Conservation (phyloP, 2,888 invertebrate species). For the Philhelius pedissequus region DNA sequence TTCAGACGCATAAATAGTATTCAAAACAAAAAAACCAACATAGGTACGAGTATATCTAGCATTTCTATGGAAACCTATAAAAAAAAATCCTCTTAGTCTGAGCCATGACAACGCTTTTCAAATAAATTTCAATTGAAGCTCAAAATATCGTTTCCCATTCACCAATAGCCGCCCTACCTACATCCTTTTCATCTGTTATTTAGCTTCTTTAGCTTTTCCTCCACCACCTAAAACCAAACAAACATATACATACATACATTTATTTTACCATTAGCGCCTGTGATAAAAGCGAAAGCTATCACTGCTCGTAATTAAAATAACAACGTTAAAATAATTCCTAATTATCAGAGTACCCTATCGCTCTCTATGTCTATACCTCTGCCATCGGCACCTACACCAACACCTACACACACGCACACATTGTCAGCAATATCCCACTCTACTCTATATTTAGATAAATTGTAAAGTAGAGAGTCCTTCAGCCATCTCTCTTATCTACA, state of each 20-base stretch:
- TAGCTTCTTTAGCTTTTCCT: not conserved
- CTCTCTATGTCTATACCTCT: not conserved
- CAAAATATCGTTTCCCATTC: slow-evolving; percentile 11
- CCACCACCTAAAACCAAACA: not conserved
- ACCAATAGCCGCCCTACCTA: not conserved
- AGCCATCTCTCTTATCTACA: slow-evolving; percentile 46
- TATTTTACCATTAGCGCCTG: slow-evolving; percentile 33
- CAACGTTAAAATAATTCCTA: slow-evolving; percentile 66
- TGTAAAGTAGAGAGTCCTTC: slow-evolving; percentile 25
- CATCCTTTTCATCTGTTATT: not conserved
- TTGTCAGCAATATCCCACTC: not conserved
- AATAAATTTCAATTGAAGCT: slow-evolving; percentile 16
- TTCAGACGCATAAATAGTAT: not conserved
- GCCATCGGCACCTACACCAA: not conserved
- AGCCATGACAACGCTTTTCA: slow-evolving; percentile 13
- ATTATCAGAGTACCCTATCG: slow-evolving; percentile 50
- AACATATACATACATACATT: not conserved
- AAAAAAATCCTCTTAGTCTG: slow-evolving; percentile 3
- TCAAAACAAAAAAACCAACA: not conserved
- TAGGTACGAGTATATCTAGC: not conserved
- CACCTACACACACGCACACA: no score
- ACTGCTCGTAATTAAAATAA: slow-evolving; percentile 64
- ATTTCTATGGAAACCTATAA: not conserved
- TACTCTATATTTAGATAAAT: not conserved
- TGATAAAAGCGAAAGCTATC: slow-evolving; percentile 66